Percentiles rank a stretch among this genome's conserved stretches.
These are phyloP conservation scores for Mustelus asterias DNA, from an alignment of 2,113 vertebrate genomes.

Conservation along the genomic window DNA sequence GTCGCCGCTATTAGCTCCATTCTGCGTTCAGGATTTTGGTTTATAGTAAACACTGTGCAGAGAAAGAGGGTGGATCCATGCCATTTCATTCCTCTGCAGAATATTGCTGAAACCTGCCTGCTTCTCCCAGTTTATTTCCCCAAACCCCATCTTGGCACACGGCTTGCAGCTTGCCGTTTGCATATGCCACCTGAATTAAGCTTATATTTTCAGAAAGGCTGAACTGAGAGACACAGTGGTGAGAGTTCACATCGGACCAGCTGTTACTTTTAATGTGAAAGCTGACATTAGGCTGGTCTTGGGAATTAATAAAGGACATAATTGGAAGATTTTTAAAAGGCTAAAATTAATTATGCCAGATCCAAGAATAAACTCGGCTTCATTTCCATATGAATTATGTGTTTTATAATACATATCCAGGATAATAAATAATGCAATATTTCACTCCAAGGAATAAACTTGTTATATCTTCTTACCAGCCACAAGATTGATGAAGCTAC, in stretches of 20 bases:
- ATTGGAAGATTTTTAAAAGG: constrained; percentile 20
- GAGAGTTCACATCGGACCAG: constrained; percentile 20
- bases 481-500: background rate
- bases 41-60: background rate
- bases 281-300: background rate
- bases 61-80: background rate
- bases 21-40: background rate
- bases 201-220: background rate
- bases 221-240: background rate
- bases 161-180: background rate
- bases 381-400: constrained; percentile 14
- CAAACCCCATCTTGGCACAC: background rate
- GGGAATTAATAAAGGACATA: constrained; percentile 15
- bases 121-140: background rate
- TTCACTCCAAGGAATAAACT: background rate
- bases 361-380: constrained; percentile 5
- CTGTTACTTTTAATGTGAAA: constrained; percentile 15
- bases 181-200: background rate
- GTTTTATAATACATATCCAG: background rate
- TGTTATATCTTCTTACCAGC: background rate
- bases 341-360: constrained; percentile 11
- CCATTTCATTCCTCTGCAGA: background rate
- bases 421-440: background rate
- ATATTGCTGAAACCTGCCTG: background rate
- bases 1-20: background rate